Evolutionary conservation across 2,113 vertebrate genomes (phyloP).

Genomic region (Picathartes gymnocephalus): DNA sequence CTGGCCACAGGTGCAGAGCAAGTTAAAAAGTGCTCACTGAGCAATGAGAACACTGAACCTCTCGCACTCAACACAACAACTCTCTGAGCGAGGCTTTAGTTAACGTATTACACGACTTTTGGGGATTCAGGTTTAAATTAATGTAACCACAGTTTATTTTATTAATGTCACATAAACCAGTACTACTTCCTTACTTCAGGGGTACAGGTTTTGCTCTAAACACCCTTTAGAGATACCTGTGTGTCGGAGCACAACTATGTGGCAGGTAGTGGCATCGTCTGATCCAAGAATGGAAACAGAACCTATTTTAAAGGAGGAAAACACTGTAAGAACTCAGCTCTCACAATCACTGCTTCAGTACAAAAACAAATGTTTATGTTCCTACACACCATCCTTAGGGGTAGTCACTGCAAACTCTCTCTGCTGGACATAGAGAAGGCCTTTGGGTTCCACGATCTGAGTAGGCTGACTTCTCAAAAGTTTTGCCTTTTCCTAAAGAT

Average conservation of each 20-base stretch:
- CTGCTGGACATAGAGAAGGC: constrained; percentile 91
- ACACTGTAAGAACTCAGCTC: background rate
- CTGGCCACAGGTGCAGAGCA: background rate
- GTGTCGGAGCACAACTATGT: constrained; percentile 91
- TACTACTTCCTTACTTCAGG: background rate
- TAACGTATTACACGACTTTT: rapidly evolving
- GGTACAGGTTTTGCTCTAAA: background rate
- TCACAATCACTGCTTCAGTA: background rate
- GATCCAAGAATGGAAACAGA: constrained; percentile 90
- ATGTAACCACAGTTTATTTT: background rate
- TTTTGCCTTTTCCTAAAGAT: constrained; percentile 85
- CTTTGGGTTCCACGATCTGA: constrained; percentile 83
- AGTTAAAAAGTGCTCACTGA: background rate
- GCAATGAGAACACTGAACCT: background rate
- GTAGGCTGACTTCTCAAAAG: constrained; percentile 79
- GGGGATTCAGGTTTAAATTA: background rate
- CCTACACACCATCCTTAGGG: constrained; percentile 84
- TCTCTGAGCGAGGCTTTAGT: background rate
- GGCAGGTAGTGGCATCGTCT: constrained; percentile 96
- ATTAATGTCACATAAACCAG: background rate
- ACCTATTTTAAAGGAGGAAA: constrained; percentile 73
- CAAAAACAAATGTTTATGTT: background rate
- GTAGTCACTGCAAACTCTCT: constrained; percentile 93
- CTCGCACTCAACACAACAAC: background rate
- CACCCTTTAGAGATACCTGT: constrained; percentile 78